Base-by-base conservation (phyloP, 2,113 vertebrate species). In the Hippoglossus stenolepis region DNA sequence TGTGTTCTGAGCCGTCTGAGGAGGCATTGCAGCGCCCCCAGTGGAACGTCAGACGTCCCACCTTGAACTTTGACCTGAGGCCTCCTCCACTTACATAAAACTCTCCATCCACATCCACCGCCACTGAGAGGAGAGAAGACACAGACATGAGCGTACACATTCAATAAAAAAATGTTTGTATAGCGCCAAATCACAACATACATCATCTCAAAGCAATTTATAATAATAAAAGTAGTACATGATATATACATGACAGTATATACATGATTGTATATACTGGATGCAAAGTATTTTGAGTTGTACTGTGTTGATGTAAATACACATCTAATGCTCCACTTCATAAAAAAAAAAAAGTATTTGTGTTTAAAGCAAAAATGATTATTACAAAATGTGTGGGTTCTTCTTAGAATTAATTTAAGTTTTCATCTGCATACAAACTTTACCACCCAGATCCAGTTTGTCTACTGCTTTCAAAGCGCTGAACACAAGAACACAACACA, bases 21-120 rank as follows among this genome's bases (percentile, higher is more conserved):
- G 97, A 96, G 0, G 91, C 89, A 3, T 99, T 99, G 89, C 98
- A 99, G 94, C 94, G 96, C 74, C 97, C 98, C 98, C 98, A 99
- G 91, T 99, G 98, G 93, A 99, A 99, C 60, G 91, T 95, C 87
- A 99, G 96, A 65, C 95, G 97, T 79, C 96, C 97, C 74, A 96
- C 97, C 93, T 95, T 98, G 91, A 97, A 97, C 77, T 92, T 80
- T 12, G 94, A 95, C 84, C 94, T 93, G 69, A 96, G 94, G 23
- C 96, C 95, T 64, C 97, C 97, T 84, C 97, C 97, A 58, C 95
- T 97, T 79, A 99, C 75, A 73, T 86, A 95, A 82, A 97, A 98
- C 77, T 98, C 96, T 89, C 96, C 97, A 57, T 95, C 95, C 84
- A 99, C 91, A 78, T 96, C 94, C 75, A 99, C 93, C 77, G 96